These are phyloP conservation scores for Ophion ellenae DNA, from an alignment of 2,888 invertebrate genomes.

Conservation along the genomic window DNA sequence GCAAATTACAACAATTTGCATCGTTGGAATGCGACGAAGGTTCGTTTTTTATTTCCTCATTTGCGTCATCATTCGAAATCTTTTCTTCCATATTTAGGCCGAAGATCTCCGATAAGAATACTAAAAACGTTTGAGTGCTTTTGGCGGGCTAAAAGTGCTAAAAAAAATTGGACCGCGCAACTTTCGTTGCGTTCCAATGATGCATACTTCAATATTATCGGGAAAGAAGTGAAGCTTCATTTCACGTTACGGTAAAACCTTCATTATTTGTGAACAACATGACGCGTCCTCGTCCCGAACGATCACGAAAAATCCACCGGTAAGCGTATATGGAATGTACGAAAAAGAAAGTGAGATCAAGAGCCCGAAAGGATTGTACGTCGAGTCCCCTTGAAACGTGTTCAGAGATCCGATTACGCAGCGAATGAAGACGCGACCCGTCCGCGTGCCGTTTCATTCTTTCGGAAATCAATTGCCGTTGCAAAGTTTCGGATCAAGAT, in stretches of 20 bases:
- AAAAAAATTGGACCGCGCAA: too few species aligned
- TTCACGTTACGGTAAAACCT: background rate
- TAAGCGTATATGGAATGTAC: background rate
- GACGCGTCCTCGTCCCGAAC: background rate
- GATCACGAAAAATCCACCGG: background rate
- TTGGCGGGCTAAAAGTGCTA: too few species aligned
- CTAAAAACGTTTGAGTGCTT: too few species aligned
- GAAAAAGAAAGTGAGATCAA: background rate
- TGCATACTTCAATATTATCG: background rate
- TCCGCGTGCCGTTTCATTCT: conserved; percentile 36
- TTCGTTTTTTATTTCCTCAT: too few species aligned
- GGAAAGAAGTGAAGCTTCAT: background rate
- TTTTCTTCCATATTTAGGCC: too few species aligned
- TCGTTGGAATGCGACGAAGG: too few species aligned
- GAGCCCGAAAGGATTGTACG: conserved; percentile 12
- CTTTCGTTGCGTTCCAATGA: too few species aligned
- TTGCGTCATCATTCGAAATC: too few species aligned
- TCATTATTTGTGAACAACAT: background rate
- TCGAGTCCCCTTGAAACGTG: conserved; percentile 41
- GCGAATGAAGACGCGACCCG: conserved; percentile 30
- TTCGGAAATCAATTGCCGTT: conserved; percentile 34
- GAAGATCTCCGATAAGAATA: too few species aligned
- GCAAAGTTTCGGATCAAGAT: conserved; percentile 28
- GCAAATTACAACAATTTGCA: too few species aligned
- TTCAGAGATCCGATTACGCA: conserved; percentile 51